A percentile compares a stretch with the other conserved stretches of the same genome.
Evolutionary conservation across 2,797 vertebrate species (phyloP).

Genomic region (Hozukius guyotensis): DNA sequence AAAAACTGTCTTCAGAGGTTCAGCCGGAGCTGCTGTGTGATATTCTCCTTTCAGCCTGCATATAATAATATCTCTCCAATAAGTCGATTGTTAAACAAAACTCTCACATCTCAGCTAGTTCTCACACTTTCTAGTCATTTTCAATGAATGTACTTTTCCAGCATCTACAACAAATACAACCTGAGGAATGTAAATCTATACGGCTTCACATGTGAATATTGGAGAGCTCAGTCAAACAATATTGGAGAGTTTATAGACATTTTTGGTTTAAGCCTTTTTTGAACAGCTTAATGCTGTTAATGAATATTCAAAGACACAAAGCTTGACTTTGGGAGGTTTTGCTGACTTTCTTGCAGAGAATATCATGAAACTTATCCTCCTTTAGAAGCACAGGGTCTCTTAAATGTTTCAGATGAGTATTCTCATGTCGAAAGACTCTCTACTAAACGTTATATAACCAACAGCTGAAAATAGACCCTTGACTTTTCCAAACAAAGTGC

Average conservation of each 20-base stretch:
- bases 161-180: neutral
- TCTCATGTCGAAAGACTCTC: neutral
- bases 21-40: neutral
- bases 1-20: neutral
- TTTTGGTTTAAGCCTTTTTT: neutral
- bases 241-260: neutral
- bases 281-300: neutral
- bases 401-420: neutral
- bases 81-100: too few relatives aligned
- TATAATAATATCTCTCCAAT: neutral
- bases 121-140: neutral
- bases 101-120: neutral
- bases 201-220: neutral
- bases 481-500: constrained; percentile 15
- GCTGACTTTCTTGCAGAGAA: neutral
- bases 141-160: neutral
- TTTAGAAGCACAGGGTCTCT: neutral
- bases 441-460: neutral
- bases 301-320: neutral
- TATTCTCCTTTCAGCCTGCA: neutral
- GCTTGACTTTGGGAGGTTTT: neutral
- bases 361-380: neutral
- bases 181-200: neutral
- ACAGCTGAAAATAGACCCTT: constrained; percentile 12
- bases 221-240: neutral